phyloP scores from a whole-genome alignment of 1,140 invertebrate genomes.

The Tetramorium alpestre region DNA sequence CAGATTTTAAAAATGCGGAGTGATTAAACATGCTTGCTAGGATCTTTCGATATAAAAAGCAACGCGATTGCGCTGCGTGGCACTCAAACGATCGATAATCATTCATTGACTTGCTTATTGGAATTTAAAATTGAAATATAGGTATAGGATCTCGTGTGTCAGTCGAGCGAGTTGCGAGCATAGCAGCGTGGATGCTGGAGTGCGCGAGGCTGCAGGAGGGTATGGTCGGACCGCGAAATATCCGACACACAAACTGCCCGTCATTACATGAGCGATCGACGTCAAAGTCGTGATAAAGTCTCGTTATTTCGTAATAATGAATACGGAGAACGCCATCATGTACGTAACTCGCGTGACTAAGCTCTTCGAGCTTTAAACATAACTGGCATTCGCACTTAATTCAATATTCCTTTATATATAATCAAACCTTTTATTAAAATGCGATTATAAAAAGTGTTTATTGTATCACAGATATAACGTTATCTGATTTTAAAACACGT shows the following conservation, averaged over 20 bases:
- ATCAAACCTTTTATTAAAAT: slow-evolving; percentile 40
- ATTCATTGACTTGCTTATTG: neutral
- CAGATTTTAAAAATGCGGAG: neutral
- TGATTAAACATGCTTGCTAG: neutral
- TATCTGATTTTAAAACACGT: slow-evolving; percentile 63
- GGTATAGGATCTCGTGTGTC: slow-evolving; percentile 81
- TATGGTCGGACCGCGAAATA: slow-evolving; percentile 83
- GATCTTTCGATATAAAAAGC: neutral
- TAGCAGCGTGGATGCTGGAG: slow-evolving; percentile 82
- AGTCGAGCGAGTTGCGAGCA: slow-evolving; percentile 78
- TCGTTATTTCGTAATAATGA: neutral
- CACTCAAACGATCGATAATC: neutral
- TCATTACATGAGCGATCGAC: slow-evolving; percentile 73
- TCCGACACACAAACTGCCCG: slow-evolving; percentile 83
- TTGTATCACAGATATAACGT: slow-evolving; percentile 66
- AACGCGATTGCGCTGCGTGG: neutral
- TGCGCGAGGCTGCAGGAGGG: slow-evolving; percentile 82
- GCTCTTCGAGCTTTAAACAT: neutral
- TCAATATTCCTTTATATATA: neutral
- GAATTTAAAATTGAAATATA: slow-evolving; percentile 39
- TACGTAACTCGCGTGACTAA: neutral
- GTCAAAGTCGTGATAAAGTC: slow-evolving; percentile 49
- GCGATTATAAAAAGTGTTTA: slow-evolving; percentile 52
- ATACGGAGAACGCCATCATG: neutral
- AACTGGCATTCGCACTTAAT: neutral